Percentiles rank a stretch among this genome's conserved stretches.
These are phyloP conservation scores for Danionella dracula DNA, from an alignment of 2,797 vertebrate species.

Conservation along the genomic window DNA sequence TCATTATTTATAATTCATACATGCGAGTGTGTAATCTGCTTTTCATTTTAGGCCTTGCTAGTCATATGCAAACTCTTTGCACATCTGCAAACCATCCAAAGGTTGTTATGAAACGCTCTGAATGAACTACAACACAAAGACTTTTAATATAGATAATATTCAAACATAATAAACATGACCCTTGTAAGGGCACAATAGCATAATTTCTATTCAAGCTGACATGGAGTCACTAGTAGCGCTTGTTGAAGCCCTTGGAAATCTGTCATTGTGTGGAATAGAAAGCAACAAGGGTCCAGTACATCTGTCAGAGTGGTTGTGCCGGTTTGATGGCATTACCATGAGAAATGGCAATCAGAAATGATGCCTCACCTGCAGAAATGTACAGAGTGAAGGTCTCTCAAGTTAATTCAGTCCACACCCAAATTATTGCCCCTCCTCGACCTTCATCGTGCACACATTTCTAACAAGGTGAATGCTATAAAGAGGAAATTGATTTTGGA, in stretches of 20 bases:
- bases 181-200: background rate
- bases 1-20: no score
- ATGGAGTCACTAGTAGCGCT: background rate
- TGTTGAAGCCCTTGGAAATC: background rate
- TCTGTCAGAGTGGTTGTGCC: slow-evolving; percentile 11
- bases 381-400: slow-evolving; percentile 54
- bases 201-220: background rate
- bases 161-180: no score
- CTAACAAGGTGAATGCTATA: slow-evolving; percentile 66
- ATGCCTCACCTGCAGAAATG: slow-evolving; percentile 36
- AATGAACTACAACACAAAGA: no score
- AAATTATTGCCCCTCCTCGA: slow-evolving; percentile 61
- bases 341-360: slow-evolving; percentile 1
- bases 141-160: no score
- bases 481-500: slow-evolving; percentile 59
- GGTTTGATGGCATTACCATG: slow-evolving; percentile 14
- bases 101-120: no score
- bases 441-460: slow-evolving; percentile 62
- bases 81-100: no score
- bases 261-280: background rate
- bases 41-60: no score
- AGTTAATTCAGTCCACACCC: slow-evolving; percentile 55
- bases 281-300: slow-evolving; percentile 10
- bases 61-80: no score
- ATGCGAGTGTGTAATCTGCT: no score